Percentiles rank a stretch among this genome's conserved stretches.
Conservation (phyloP, 37 sponge, comb jelly and placozoan species). For the Aplysina aerophoba region DNA sequence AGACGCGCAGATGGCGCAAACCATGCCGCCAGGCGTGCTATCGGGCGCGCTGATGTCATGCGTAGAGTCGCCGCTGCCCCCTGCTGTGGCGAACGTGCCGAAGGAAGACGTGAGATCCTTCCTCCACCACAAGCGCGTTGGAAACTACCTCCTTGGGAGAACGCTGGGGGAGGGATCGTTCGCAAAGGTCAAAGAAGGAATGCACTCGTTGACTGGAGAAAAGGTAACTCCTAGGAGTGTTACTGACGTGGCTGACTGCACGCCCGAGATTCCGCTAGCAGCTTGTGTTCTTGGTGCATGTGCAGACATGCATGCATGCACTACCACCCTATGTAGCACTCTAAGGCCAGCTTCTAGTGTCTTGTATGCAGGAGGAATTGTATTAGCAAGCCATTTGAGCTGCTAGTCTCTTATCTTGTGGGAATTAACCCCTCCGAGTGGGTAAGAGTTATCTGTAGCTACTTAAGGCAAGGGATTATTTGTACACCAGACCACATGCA, state of each 20-base stretch:
- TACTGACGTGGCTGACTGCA: neutral
- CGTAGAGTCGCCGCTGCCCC: conserved; percentile 52
- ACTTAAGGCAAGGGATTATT: too few species aligned
- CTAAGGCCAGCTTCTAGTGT: too few species aligned
- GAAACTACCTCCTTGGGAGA: conserved; percentile 85
- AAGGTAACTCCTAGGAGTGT: conserved; percentile 53
- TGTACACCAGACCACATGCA: too few species aligned
- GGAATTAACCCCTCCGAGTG: too few species aligned
- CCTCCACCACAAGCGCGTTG: conserved; percentile 82
- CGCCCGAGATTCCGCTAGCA: too few species aligned
- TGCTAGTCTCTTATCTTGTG: too few species aligned
- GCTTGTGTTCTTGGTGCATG: too few species aligned
- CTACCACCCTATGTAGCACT: too few species aligned
- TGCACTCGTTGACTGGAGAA: conserved; percentile 86
- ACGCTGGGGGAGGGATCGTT: conserved; percentile 94
- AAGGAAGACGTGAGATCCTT: conserved; percentile 73
- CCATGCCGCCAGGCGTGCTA: neutral
- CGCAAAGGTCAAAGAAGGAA: conserved; percentile 95
- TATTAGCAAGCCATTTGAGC: too few species aligned
- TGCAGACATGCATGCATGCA: too few species aligned
- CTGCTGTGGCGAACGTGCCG: conserved; percentile 73
- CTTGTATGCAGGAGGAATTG: too few species aligned
- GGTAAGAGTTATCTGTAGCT: too few species aligned
- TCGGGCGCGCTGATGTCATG: neutral
- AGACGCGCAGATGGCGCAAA: conserved; percentile 9